phyloP scores from a whole-genome alignment of 2,888 invertebrate species.

The Pyrochroa serraticornis region DNA sequence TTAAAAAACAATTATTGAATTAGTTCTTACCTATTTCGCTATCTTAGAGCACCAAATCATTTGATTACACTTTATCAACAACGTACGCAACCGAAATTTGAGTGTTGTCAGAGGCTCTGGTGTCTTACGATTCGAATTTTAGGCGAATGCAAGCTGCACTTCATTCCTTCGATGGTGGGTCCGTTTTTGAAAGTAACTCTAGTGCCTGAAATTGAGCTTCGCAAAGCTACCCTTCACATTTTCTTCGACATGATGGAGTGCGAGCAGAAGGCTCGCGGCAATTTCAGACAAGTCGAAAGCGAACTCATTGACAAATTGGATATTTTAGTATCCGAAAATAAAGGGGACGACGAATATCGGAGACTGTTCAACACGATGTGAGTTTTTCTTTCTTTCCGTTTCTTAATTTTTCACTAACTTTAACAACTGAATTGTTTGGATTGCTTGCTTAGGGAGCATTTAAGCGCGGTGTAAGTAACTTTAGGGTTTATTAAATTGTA shows the following conservation, averaged over 20 bases:
- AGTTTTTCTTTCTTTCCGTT: slow-evolving; percentile 59
- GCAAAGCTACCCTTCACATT: slow-evolving; percentile 89
- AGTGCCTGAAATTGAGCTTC: slow-evolving; percentile 82
- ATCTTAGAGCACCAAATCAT: no score
- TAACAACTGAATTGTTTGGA: slow-evolving; percentile 16
- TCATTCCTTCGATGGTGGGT: slow-evolving; percentile 92
- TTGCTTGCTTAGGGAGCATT: slow-evolving; percentile 74
- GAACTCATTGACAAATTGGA: slow-evolving; percentile 94
- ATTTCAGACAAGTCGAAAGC: slow-evolving; percentile 89
- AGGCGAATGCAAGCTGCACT: slow-evolving; percentile 85
- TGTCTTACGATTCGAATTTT: slow-evolving; percentile 29
- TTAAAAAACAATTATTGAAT: no score
- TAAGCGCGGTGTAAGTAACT: slow-evolving; percentile 87
- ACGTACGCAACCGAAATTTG: no score
- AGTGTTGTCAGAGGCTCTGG: neutral
- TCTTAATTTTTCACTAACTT: slow-evolving; percentile 14
- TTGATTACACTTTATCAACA: no score
- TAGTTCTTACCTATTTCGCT: no score
- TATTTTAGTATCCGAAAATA: slow-evolving; percentile 89
- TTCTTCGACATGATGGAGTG: slow-evolving; percentile 96
- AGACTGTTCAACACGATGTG: slow-evolving; percentile 95
- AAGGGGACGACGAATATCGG: slow-evolving; percentile 92
- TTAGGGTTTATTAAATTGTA: neutral
- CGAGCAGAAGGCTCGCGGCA: slow-evolving; percentile 81
- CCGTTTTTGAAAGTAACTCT: slow-evolving; percentile 92